Conservation (phyloP, 2,888 invertebrate species). For the Drosophila histrio region DNA sequence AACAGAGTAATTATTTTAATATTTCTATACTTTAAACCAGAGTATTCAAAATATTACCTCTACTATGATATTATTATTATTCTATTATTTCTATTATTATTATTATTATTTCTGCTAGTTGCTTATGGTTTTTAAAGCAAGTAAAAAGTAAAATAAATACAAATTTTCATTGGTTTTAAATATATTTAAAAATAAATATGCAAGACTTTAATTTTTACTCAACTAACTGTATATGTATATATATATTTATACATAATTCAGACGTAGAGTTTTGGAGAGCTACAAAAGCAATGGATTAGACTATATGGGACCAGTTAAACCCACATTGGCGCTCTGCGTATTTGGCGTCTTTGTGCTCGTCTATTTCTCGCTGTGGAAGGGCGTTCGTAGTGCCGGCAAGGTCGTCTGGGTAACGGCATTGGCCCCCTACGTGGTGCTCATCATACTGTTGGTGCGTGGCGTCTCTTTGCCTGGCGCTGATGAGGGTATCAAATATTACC, state of each 20-base stretch:
- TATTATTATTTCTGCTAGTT: too few relatives aligned
- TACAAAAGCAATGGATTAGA: constrained; percentile 93
- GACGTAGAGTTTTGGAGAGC: constrained; percentile 94
- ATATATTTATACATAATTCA: constrained; percentile 77
- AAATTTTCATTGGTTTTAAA: too few relatives aligned
- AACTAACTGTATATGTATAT: too few relatives aligned
- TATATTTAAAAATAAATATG: too few relatives aligned
- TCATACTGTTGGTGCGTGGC: constrained; percentile 93
- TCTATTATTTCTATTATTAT: too few relatives aligned
- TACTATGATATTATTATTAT: too few relatives aligned
- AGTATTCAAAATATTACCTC: too few relatives aligned
- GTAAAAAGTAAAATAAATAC: too few relatives aligned
- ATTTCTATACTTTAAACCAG: too few relatives aligned
- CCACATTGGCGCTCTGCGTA: constrained; percentile 94
- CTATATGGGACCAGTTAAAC: constrained; percentile 94
- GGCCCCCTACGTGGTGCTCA: constrained; percentile 95
- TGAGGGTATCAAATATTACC: constrained; percentile 93
- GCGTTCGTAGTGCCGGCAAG: constrained; percentile 96
- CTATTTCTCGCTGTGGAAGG: constrained; percentile 98
- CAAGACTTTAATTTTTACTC: too few relatives aligned
- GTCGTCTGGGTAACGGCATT: constrained; percentile 98
- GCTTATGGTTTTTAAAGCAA: too few relatives aligned
- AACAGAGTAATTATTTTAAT: fast-evolving
- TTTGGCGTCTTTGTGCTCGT: constrained; percentile 96
- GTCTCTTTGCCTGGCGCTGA: constrained; percentile 93